Evolutionary conservation across 2,888 invertebrate species (phyloP).

Genomic region (Xanthostigma xanthostigma): DNA sequence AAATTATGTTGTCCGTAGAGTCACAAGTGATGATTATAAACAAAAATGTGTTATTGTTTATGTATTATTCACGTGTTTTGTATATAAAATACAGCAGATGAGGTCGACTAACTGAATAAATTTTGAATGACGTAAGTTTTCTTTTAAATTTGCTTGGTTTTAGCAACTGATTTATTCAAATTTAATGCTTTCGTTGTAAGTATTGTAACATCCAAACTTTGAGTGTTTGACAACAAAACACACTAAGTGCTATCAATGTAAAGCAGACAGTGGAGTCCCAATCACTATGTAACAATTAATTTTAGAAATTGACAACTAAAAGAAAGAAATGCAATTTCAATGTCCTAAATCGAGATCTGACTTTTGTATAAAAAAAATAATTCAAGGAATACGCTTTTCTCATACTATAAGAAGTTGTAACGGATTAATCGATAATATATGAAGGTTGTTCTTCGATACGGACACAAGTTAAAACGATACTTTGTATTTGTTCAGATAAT

Average conservation of each 20-base stretch:
- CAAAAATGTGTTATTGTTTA: too few relatives aligned
- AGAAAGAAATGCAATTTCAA: slow-evolving; percentile 12
- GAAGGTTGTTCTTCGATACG: slow-evolving; percentile 12
- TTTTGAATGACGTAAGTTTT: too few relatives aligned
- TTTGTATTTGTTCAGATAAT: slow-evolving; percentile 12
- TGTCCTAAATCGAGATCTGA: slow-evolving; percentile 12
- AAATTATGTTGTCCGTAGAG: too few relatives aligned
- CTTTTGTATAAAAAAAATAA: slow-evolving; percentile 14
- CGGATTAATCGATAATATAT: slow-evolving; percentile 11
- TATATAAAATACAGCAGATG: too few relatives aligned
- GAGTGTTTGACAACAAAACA: too few relatives aligned
- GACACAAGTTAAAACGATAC: slow-evolving; percentile 6
- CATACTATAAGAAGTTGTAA: slow-evolving; percentile 14
- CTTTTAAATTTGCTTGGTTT: too few relatives aligned
- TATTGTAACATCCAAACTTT: too few relatives aligned
- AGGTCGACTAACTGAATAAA: too few relatives aligned
- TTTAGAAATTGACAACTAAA: slow-evolving; percentile 11
- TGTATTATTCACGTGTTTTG: too few relatives aligned
- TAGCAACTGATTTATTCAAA: too few relatives aligned
- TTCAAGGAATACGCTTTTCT: neutral
- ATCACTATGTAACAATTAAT: slow-evolving; percentile 13
- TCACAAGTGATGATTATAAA: too few relatives aligned
- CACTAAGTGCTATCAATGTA: slow-evolving; percentile 15
- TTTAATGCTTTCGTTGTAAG: too few relatives aligned
- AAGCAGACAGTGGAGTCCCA: slow-evolving; percentile 9